Evolutionary conservation across 2,888 invertebrate species (phyloP), one percentile per base, ranked within the genome.

Genomic region (Cantharis rustica): DNA sequence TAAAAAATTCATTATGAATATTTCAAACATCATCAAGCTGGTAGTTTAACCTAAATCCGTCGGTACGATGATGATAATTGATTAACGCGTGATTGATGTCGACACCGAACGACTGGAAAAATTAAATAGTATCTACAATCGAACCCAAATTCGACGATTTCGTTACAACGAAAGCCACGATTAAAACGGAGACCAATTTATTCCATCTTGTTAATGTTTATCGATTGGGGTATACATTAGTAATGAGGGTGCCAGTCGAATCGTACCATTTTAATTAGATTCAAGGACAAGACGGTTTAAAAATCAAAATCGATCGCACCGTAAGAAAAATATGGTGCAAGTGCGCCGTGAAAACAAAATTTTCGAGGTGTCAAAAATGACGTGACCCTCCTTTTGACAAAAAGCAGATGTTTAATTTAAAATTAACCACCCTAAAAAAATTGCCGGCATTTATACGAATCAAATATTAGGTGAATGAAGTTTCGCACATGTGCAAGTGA

Each of bases 401-500:
- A 31, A 47, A n/a, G 47, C 47, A 47, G 47, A 47, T 47, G 47
- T 47, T 47, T 47, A 47, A 47, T 47, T 47, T 47, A n/a, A 47
- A 47, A n/a, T 47, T 47, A n/a, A n/a, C 47, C 47, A 47, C 47
- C 47, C 47, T 47, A n/a, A 47, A 47, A 27, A 47, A 47, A 31
- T 47, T 47, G 47, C 47, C 13, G 31, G 13, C 13, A 31, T 27
- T 27, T 27, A 31, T 31, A 13, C 31, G 31, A 31, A 31, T 31
- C 26, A 27, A 27, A 11, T 31, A 31, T 31, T 31, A 20, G 23
- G 61, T 70, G 15, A 69, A 27, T 27, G 20, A 10, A 16, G 26
- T 71, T 61, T 62, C n/a, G 72, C 75, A 75, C 75, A 75, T 75
- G 75, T 72, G 72, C 72, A 68, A 68, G 16, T 13, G 17, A 68